Evolutionary conservation across 2,888 invertebrate genomes (phyloP).

Genomic region (Schizaphis graminum): DNA sequence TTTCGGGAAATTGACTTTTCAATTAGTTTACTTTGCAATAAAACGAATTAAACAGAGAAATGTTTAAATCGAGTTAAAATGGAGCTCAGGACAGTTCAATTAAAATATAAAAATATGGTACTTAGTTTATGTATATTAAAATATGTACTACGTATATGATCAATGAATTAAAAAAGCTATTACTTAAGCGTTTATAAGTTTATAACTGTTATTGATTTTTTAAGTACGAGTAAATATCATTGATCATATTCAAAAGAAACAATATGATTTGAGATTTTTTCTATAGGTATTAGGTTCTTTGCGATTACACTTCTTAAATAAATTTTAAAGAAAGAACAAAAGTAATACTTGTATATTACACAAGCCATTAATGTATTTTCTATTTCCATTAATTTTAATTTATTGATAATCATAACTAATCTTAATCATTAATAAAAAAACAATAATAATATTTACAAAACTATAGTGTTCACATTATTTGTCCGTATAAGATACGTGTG

Average conservation of each 20-base stretch:
- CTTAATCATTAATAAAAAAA: neutral
- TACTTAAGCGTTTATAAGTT: neutral
- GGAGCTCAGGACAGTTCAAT: neutral
- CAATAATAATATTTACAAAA: neutral
- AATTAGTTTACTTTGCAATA: slow-evolving; percentile 25
- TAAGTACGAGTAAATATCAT: neutral
- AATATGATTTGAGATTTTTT: neutral
- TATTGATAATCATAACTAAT: neutral
- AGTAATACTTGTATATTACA: neutral
- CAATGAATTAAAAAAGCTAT: neutral
- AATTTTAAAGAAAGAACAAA: neutral
- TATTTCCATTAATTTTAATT: neutral
- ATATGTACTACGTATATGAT: too few species aligned
- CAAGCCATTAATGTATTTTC: neutral
- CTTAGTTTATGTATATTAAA: neutral
- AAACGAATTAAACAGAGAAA: neutral
- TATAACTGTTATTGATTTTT: neutral
- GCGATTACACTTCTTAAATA: neutral
- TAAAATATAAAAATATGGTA: neutral
- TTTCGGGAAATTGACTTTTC: slow-evolving; percentile 25
- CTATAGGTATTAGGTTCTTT: neutral
- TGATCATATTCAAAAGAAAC: neutral
- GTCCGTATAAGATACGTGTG: neutral
- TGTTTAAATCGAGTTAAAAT: neutral
- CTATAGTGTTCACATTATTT: neutral